phyloP scores from a whole-genome alignment of 1,140 invertebrate species.

The Mycetomoellerius zeteki region DNA sequence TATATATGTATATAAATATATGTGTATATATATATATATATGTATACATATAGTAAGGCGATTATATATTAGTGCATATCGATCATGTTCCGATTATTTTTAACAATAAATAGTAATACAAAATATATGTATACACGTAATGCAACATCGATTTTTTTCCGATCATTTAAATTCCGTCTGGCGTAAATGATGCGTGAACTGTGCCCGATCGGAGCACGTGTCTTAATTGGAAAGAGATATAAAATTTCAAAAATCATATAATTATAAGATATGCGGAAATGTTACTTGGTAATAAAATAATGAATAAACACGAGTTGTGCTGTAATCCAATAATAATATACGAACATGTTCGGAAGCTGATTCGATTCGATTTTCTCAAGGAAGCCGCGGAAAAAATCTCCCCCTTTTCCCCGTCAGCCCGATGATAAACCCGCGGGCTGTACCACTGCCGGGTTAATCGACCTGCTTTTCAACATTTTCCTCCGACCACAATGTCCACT shows the following conservation, averaged over 20 bases:
- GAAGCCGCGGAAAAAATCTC: neutral
- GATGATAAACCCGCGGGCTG: neutral
- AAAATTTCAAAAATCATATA: neutral
- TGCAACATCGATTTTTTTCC: constrained; percentile 40
- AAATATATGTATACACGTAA: constrained; percentile 33
- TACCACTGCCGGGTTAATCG: constrained; percentile 53
- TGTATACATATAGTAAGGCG: constrained; percentile 47
- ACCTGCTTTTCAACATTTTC: constrained; percentile 3
- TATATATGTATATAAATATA: constrained; percentile 13
- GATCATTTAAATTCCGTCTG: constrained; percentile 32
- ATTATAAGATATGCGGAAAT: constrained; percentile 29
- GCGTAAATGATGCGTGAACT: constrained; percentile 4
- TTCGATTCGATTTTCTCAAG: neutral
- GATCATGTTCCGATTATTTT: constrained; percentile 59
- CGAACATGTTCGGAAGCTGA: neutral
- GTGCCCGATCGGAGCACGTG: constrained; percentile 6
- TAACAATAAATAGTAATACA: constrained; percentile 60
- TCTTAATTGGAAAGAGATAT: neutral
- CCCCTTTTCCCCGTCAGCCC: neutral
- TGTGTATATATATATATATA: constrained; percentile 22
- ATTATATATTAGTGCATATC: constrained; percentile 59
- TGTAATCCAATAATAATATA: constrained; percentile 18
- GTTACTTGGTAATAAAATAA: constrained; percentile 56
- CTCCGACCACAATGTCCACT: constrained; percentile 27
- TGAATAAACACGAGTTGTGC: constrained; percentile 37